Base-by-base conservation (phyloP, 2,888 invertebrate genomes). In the Steromphala cineraria region DNA sequence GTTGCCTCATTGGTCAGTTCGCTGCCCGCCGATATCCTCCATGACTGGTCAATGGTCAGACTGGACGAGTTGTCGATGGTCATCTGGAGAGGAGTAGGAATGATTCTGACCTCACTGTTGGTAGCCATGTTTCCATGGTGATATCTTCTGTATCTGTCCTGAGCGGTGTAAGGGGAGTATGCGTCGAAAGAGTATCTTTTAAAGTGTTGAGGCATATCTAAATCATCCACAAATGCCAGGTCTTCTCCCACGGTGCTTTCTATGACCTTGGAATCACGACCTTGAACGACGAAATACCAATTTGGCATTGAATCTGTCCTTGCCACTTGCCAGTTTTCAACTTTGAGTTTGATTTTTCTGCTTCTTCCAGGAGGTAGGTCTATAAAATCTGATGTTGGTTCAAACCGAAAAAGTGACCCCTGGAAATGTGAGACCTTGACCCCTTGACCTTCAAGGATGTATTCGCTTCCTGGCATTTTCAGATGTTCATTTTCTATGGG, bases 261-360 rank as follows among this genome's bases (percentile, higher is more conserved):
- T 5, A 88, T 78, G 2, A 84, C 75, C 21, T 53, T 53, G 1
- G 88, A 82, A 3, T 79, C n/a, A 0, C 82, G 76, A 10, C 80
- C 83, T 5, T 78, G 80, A 0, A 55, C 78, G 13, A 56, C 67
- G 1, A 85, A 13, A 67, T 83, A 85, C 90, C 90, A 91, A 53
- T 88, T 85, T 2, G 89, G 90, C 86, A 89, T 86, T 7, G 85
- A 77, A 40, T 89, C 89, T 0, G 89, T 88, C 52, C 87, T 81
- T 0, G 89, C 67, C 0, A 91, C 84, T 0, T 87, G 85, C 87
- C 87, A 90, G 62, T 81, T 78, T n/a, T 79, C 53, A 0, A 81
- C 80, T 17, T 83, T 78, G 21, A 87, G 81, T 31, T 76, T 76
- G 2, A 76, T 55, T 55, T 76, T 76, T 28, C 76, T 76, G 31